phyloP scores from a whole-genome alignment of 2,113 vertebrate genomes.

The Thunnus maccoyii region DNA sequence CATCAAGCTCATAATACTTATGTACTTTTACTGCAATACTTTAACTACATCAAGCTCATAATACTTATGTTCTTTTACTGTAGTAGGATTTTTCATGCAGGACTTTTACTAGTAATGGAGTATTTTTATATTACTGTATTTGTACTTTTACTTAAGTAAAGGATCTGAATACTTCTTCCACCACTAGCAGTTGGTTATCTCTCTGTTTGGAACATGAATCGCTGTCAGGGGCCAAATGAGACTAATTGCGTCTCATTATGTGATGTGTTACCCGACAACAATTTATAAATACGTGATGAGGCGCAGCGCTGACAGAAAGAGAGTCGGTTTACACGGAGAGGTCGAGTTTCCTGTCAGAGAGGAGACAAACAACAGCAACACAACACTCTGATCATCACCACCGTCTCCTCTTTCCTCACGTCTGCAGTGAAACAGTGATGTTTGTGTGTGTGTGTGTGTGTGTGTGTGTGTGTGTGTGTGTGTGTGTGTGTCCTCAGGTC shows the following conservation, averaged over 20 bases:
- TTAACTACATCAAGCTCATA: too few relatives aligned
- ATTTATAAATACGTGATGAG: slow-evolving; percentile 42
- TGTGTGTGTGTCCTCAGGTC: slow-evolving; percentile 64
- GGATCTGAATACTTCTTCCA: too few relatives aligned
- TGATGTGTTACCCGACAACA: slow-evolving; percentile 4
- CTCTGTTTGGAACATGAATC: neutral
- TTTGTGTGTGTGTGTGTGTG: neutral
- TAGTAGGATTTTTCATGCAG: too few relatives aligned
- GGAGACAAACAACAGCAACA: neutral
- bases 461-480: neutral
- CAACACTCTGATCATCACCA: neutral
- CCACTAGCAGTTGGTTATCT: neutral
- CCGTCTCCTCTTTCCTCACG: neutral
- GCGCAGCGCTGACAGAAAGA: neutral
- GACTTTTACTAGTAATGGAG: too few relatives aligned
- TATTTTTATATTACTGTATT: too few relatives aligned
- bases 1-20: too few relatives aligned
- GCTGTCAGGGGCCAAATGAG: slow-evolving; percentile 21
- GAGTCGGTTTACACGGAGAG: slow-evolving; percentile 38
- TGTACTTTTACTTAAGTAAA: too few relatives aligned
- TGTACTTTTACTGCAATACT: too few relatives aligned
- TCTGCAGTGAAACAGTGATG: neutral
- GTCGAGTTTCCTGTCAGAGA: slow-evolving; percentile 29
- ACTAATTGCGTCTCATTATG: slow-evolving; percentile 23
- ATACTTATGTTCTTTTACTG: too few relatives aligned